phyloP scores from a whole-genome alignment of 2,113 vertebrate species.

The Miniopterus natalensis region DNA sequence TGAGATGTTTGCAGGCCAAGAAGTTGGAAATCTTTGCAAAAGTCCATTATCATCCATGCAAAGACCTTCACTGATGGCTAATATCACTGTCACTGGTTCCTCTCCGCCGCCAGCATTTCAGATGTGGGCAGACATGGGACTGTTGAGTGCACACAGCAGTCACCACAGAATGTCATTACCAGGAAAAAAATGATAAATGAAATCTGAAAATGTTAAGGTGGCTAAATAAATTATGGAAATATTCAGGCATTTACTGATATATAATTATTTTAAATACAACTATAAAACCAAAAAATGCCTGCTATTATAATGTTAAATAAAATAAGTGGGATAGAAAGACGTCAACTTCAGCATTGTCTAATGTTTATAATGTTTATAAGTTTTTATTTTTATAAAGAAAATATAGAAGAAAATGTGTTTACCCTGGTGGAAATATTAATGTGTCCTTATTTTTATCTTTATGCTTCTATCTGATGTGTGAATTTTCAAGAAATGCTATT shows the following conservation, averaged over 20 bases:
- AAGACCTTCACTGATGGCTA: fast-evolving
- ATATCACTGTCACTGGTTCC: fast-evolving
- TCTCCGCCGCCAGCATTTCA: fast-evolving
- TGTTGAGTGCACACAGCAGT: fast-evolving
- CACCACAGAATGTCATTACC: fast-evolving
- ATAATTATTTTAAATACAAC: not conserved
- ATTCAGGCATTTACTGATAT: not conserved
- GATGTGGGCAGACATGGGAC: fast-evolving
- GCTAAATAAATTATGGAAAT: not conserved
- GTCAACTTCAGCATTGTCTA: not conserved
- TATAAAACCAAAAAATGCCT: no score
- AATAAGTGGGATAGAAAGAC: not conserved
- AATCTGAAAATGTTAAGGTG: fast-evolving
- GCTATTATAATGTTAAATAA: not conserved
- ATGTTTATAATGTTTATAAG: not conserved
- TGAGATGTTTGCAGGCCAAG: fast-evolving
- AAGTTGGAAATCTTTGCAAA: fast-evolving
- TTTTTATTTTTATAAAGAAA: not conserved
- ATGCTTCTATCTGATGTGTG: not conserved
- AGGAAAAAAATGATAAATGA: fast-evolving
- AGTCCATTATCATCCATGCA: fast-evolving
- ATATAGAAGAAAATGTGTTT: not conserved
- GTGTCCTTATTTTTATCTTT: not conserved
- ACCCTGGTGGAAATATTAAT: not conserved
- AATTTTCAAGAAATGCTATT: not conserved